A percentile compares a stretch with the other conserved stretches of the same genome.
These are phyloP conservation scores for Pipa parva DNA, from an alignment of 2,113 vertebrate genomes.

Conservation along the genomic window DNA sequence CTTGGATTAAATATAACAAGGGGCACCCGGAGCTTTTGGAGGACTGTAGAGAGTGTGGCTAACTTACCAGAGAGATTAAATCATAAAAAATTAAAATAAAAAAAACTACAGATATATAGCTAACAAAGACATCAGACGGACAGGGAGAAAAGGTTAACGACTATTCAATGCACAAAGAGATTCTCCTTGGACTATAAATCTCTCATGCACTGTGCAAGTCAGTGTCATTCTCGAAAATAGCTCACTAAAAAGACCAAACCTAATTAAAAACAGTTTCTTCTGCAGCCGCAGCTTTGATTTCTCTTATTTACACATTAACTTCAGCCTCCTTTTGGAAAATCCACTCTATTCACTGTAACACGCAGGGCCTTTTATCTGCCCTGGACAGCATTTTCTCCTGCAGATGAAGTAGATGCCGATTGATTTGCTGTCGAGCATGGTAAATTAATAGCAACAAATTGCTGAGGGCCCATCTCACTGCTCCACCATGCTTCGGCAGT, in stretches of 20 bases:
- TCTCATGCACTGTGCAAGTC: conserved; percentile 51
- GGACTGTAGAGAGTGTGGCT: no score
- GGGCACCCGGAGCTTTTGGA: no score
- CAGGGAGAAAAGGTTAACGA: not conserved
- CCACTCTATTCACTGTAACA: conserved; percentile 65
- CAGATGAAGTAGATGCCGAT: conserved; percentile 84
- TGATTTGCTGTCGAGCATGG: conserved; percentile 92
- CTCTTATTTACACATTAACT: conserved; percentile 83
- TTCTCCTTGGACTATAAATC: conserved; percentile 58
- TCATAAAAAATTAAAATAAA: no score
- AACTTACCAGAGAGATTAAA: no score
- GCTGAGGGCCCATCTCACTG: conserved; percentile 76
- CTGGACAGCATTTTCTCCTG: conserved; percentile 78
- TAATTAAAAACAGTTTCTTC: conserved; percentile 78
- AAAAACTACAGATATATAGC: no score
- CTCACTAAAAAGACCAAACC: conserved; percentile 64
- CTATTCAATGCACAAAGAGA: conserved; percentile 44
- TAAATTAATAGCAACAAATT: conserved; percentile 90
- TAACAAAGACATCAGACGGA: no score
- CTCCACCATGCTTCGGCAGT: conserved; percentile 78
- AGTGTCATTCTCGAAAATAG: conserved; percentile 60
- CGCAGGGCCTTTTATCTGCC: conserved; percentile 74
- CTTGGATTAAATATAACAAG: no score
- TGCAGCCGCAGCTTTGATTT: conserved; percentile 71
- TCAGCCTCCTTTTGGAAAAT: conserved; percentile 67